Conservation (phyloP, 1,140 invertebrate species). For the Trichonephila clavata region DNA sequence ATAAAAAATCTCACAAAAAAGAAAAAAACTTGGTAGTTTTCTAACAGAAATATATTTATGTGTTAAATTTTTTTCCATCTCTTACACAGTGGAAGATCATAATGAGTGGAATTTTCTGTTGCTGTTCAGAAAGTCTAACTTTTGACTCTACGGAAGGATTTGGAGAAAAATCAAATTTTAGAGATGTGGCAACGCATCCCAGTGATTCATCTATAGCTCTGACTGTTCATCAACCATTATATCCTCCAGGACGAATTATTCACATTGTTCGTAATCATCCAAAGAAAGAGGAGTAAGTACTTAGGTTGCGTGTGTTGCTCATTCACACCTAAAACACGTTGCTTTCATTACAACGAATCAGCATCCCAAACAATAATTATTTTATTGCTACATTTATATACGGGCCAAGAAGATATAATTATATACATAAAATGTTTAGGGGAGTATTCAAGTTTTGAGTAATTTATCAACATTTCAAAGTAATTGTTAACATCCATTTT, state of each 20-base stretch:
- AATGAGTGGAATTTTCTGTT: constrained; percentile 89
- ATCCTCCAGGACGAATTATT: constrained; percentile 93
- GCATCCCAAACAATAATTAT: too few species aligned
- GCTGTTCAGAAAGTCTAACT: constrained; percentile 84
- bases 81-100: constrained; percentile 92
- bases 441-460: too few species aligned
- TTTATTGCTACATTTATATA: too few species aligned
- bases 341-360: too few species aligned
- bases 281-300: constrained; percentile 89
- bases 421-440: too few species aligned
- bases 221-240: constrained; percentile 90
- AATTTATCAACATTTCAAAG: too few species aligned
- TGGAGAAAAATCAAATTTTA: constrained; percentile 37
- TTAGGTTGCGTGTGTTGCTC: too few species aligned
- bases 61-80: background rate
- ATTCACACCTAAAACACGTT: too few species aligned
- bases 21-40: background rate
- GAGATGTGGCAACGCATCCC: constrained; percentile 80
- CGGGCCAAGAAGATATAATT: too few species aligned
- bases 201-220: constrained; percentile 85
- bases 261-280: constrained; percentile 95
- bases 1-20: too few species aligned
- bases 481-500: too few species aligned
- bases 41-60: background rate
- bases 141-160: constrained; percentile 31